These are phyloP conservation scores for Pycnonotus jocosus DNA, from an alignment of 2,113 vertebrate genomes.

Conservation along the genomic window DNA sequence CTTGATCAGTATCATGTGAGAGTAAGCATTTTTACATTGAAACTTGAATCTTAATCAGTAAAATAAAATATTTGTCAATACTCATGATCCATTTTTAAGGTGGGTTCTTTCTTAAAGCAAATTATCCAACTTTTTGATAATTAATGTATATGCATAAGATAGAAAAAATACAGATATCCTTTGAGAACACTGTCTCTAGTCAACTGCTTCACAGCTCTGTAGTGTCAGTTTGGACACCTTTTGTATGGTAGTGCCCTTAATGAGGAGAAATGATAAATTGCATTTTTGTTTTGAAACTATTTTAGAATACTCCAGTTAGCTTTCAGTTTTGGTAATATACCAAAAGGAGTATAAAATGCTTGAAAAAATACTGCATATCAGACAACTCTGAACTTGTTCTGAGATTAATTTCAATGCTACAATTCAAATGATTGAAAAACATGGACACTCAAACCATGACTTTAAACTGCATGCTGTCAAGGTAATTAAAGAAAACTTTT, in stretches of 20 bases:
- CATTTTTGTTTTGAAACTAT: slow-evolving; percentile 62
- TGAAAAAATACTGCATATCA: slow-evolving; percentile 45
- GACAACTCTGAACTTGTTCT: not conserved
- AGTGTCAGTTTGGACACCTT: slow-evolving; percentile 65
- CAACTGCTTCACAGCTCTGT: slow-evolving; percentile 55
- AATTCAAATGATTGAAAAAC: slow-evolving; percentile 10
- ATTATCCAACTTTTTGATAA: slow-evolving; percentile 70
- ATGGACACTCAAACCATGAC: not conserved
- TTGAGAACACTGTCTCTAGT: slow-evolving; percentile 56
- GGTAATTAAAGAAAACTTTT: not conserved
- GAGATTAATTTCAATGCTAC: slow-evolving; percentile 21
- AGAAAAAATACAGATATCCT: slow-evolving; percentile 46
- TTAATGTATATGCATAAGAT: slow-evolving; percentile 53
- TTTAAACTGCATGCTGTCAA: slow-evolving; percentile 50
- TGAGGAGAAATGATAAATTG: slow-evolving; percentile 52
- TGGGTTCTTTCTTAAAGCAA: slow-evolving; percentile 71
- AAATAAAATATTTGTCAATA: slow-evolving; percentile 63
- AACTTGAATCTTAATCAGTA: slow-evolving; percentile 56
- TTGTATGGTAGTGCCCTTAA: slow-evolving; percentile 69
- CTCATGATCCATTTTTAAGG: slow-evolving; percentile 69
- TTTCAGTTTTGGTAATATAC: not conserved
- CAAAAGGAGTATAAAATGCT: slow-evolving; percentile 8
- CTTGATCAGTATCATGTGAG: slow-evolving; percentile 45
- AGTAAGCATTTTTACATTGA: slow-evolving; percentile 72
- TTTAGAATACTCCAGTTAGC: slow-evolving; percentile 41